Evolutionary conservation across 2,113 vertebrate species (phyloP), one percentile per base, ranked within the genome.

Genomic region (Oncorhynchus mykiss): DNA sequence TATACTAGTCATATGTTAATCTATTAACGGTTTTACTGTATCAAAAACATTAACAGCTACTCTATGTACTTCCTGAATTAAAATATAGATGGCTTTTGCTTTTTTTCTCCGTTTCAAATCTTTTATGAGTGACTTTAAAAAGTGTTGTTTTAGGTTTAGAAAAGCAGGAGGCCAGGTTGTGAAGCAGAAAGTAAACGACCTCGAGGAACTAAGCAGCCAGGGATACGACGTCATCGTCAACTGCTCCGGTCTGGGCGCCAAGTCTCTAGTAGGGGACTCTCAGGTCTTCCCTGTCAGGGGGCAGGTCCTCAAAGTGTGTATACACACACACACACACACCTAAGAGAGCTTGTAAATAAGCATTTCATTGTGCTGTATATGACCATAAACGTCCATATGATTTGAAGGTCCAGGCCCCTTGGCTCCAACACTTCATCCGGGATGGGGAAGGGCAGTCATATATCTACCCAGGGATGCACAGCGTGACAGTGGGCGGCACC

Each of bases 371-470:
- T 54, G 51, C 12, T 54, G 49, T 54, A 54, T 54, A 11, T 45
- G 39, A 45, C 9, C 39, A 11, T 11, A 45, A 45, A 45, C 2
- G 0, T 45, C 39, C 14, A 29, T 64, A 18, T 54, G 4, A 54
- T 54, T 54, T 98, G n/a, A 90, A 92, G 80, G 91, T 95, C 67
- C 90, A 93, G 0, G 97, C 96, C 18, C 96, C 98, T 9, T 99
- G 98, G 97, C 78, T 99, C 77, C 93, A 94, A 74, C 92, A 97
- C 78, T 99, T 99, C 79, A 90, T 98, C 82, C 88, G 95, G 34
- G 95, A 95, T 0, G 93, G 87, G 8, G 93, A 93, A 6, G 95
- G 94, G 4, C 88, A 81, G 70, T 93, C 94, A 0, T 99, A 99
- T 72, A 90, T 99, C 85, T 99, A 94, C 85, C 98, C 98, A 0